Conservation (phyloP, 2,797 vertebrate genomes). For the Oreonectes daqikongensis region DNA sequence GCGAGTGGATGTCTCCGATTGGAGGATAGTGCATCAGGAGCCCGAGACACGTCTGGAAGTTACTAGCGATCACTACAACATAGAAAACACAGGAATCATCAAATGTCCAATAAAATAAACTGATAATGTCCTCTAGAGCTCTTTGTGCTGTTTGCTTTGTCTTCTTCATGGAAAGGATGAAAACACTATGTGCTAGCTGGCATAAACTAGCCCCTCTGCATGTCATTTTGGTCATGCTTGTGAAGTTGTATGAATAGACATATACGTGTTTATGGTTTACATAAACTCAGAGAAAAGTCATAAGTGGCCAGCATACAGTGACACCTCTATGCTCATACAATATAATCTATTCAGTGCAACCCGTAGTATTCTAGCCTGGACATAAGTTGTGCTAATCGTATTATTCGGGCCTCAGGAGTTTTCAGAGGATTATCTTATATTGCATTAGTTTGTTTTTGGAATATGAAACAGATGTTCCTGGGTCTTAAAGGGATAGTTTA, state of each 20-base stretch:
- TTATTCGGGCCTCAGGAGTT: neutral
- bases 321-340: neutral
- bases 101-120: neutral
- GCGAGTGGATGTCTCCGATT: slow-evolving; percentile 90
- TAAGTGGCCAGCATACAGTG: neutral
- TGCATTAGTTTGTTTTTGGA: neutral
- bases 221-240: neutral
- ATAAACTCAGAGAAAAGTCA: neutral
- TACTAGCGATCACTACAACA: slow-evolving; percentile 94
- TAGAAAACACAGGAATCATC: neutral
- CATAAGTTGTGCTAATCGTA: neutral
- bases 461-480: slow-evolving; percentile 9
- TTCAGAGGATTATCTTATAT: neutral
- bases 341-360: neutral
- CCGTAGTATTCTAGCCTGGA: neutral
- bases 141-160: neutral
- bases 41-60: slow-evolving; percentile 97
- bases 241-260: slow-evolving; percentile 2
- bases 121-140: neutral
- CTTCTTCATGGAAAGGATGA: neutral
- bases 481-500: neutral
- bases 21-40: slow-evolving; percentile 98
- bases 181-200: neutral
- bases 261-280: neutral
- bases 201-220: slow-evolving; percentile 4